Evolutionary conservation across 2,113 vertebrate genomes (phyloP).

Genomic region (Tachuris rubrigastra): DNA sequence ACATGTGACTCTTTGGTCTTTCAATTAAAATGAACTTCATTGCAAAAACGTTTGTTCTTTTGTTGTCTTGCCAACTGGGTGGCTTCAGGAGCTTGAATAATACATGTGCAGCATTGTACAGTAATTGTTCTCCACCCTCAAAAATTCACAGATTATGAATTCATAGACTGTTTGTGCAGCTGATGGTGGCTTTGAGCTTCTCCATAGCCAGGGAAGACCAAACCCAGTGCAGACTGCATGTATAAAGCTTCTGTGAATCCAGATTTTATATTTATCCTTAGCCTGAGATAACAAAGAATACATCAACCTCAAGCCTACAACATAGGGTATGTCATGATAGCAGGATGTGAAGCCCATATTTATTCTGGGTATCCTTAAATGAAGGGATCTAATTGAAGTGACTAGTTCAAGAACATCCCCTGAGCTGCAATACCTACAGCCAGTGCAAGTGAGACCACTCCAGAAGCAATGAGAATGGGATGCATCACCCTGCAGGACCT

Average conservation of each 20-base stretch:
- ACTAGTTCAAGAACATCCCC: background rate
- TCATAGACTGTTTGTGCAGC: background rate
- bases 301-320: background rate
- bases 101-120: background rate
- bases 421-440: background rate
- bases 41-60: constrained; percentile 25
- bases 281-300: background rate
- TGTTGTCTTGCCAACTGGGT: background rate
- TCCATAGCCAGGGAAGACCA: background rate
- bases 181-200: background rate
- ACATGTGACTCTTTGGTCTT: background rate
- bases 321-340: background rate
- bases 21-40: constrained; percentile 6
- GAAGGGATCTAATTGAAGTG: background rate
- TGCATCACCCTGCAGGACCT: background rate
- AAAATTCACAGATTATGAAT: constrained; percentile 1
- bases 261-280: background rate
- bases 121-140: background rate
- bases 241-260: background rate
- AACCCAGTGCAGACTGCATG: background rate
- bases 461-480: background rate
- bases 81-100: constrained; percentile 11
- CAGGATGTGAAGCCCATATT: background rate
- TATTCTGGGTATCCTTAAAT: background rate
- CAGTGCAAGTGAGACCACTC: background rate